Percentiles rank a stretch among this genome's conserved stretches.
Conservation (phyloP, 2,113 vertebrate species). For the Xenopus borealis region DNA sequence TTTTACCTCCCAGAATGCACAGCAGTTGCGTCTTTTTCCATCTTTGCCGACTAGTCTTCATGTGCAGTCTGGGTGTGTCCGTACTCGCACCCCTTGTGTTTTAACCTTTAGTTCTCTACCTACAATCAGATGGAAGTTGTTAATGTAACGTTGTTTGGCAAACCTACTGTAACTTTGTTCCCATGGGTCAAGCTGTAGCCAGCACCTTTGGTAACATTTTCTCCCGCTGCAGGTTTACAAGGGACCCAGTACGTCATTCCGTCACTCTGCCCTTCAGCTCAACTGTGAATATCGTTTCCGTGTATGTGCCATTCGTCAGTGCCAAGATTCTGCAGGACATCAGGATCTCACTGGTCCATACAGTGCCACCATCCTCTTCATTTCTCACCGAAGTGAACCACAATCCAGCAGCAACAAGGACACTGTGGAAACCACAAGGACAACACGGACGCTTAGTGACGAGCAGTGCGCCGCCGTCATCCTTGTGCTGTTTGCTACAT, state of each 20-base stretch:
- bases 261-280: slow-evolving; percentile 79
- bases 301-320: slow-evolving; percentile 86
- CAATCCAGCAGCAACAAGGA: slow-evolving; percentile 63
- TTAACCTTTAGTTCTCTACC: too few species aligned
- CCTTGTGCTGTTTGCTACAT: slow-evolving; percentile 87
- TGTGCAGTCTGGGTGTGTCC: too few species aligned
- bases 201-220: neutral
- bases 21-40: too few species aligned
- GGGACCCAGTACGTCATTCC: slow-evolving; percentile 79
- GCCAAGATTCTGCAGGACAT: slow-evolving; percentile 73
- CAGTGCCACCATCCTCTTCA: slow-evolving; percentile 82
- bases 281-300: slow-evolving; percentile 92
- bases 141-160: too few species aligned
- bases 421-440: slow-evolving; percentile 65
- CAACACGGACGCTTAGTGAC: slow-evolving; percentile 79
- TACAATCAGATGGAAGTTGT: too few species aligned
- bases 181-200: too few species aligned
- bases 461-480: slow-evolving; percentile 94
- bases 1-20: too few species aligned
- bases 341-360: slow-evolving; percentile 87
- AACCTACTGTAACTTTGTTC: too few species aligned
- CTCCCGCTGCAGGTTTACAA: slow-evolving; percentile 74
- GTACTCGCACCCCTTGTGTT: too few species aligned
- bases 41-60: too few species aligned
- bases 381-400: slow-evolving; percentile 76